Conservation (phyloP, 2,113 vertebrate species). For the Damaliscus lunatus region DNA sequence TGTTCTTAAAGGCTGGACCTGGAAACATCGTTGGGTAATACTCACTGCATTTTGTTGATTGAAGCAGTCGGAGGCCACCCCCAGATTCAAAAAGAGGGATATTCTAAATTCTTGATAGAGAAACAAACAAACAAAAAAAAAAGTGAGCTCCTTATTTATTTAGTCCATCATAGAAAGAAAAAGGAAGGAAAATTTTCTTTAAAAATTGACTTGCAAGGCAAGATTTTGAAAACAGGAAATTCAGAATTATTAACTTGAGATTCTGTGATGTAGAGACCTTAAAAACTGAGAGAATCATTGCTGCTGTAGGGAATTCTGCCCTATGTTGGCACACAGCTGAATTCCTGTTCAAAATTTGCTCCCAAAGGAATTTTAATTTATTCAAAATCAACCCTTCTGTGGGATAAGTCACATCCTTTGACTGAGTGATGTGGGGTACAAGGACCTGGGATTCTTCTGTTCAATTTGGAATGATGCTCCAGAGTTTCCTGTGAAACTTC, state of each 20-base stretch:
- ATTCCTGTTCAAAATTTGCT: neutral
- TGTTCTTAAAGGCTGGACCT: neutral
- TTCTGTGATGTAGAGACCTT: neutral
- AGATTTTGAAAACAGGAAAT: neutral
- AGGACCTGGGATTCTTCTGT: rapidly evolving
- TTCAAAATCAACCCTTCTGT: neutral
- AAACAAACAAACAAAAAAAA: neutral
- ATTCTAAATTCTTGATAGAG: neutral
- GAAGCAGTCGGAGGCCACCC: neutral
- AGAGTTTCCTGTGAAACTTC: neutral
- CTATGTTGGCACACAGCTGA: neutral
- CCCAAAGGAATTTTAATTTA: neutral
- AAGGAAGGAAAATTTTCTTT: neutral
- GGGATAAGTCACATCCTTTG: rapidly evolving
- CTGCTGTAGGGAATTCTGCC: neutral
- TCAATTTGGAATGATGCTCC: neutral
- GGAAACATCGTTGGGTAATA: neutral
- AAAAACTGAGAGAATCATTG: neutral
- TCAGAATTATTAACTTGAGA: neutral
- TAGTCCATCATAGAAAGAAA: neutral
- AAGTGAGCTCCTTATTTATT: neutral
- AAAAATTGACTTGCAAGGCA: neutral
- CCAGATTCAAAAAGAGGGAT: neutral
- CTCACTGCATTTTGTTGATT: neutral
- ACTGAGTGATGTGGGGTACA: too few species aligned